Conservation (phyloP, 92 coral and sea anemone genomes). For the Pocillopora meandrina region DNA sequence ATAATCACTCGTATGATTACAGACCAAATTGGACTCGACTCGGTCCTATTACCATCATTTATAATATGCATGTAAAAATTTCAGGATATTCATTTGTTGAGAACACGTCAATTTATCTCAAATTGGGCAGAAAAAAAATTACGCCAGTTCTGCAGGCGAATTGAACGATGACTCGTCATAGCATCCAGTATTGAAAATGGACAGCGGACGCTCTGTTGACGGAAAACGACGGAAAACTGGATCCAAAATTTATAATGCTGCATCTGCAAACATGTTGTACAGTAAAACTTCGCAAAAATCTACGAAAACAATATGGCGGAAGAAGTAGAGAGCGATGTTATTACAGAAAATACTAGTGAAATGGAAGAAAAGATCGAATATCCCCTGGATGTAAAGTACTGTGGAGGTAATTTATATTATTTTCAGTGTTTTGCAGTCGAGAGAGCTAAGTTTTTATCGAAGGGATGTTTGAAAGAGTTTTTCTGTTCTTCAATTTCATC, state of each 20-base stretch:
- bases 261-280: constrained; percentile 7
- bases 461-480: background rate
- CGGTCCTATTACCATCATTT: no score
- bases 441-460: background rate
- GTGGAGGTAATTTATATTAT: constrained; percentile 73
- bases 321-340: constrained; percentile 2
- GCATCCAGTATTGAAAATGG: background rate
- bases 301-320: constrained; percentile 53
- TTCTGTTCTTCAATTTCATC: background rate
- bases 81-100: no score
- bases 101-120: no score
- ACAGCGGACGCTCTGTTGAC: background rate
- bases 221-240: background rate
- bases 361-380: constrained; percentile 68
- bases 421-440: background rate
- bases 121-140: no score
- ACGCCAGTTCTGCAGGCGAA: background rate
- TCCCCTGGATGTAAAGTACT: constrained; percentile 82
- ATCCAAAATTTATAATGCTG: background rate
- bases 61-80: no score
- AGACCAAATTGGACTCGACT: no score
- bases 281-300: background rate
- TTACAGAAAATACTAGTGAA: constrained; percentile 23
- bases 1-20: no score
- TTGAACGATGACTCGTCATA: background rate